A percentile compares a stretch with the other conserved stretches of the same genome.
phyloP scores from a whole-genome alignment of 2,113 vertebrate species.

The Loxodonta africana region DNA sequence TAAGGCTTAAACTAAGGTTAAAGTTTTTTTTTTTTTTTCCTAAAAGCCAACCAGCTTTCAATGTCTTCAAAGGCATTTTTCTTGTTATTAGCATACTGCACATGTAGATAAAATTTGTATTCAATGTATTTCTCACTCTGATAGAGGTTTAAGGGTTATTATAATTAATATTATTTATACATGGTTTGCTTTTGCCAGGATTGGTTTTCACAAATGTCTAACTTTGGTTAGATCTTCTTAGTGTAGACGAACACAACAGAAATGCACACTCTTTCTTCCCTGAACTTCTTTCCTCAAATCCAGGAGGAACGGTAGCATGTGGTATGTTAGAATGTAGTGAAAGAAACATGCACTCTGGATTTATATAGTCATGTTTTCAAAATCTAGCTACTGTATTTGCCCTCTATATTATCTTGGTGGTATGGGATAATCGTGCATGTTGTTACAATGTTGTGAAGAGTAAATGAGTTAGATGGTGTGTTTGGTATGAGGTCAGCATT shows the following conservation, averaged over 20 bases:
- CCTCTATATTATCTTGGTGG: neutral
- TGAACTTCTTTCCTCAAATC: neutral
- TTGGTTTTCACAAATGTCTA: neutral
- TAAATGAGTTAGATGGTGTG: neutral
- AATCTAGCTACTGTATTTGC: neutral
- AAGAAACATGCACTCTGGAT: neutral
- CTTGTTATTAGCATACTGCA: neutral
- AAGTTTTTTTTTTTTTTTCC: neutral
- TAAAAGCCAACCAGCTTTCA: neutral
- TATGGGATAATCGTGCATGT: neutral
- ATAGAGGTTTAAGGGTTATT: neutral
- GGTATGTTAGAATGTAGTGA: neutral
- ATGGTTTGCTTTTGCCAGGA: neutral
- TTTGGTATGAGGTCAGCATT: neutral
- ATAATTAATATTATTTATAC: neutral
- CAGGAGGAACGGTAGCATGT: neutral
- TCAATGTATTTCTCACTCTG: neutral
- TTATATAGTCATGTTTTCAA: neutral
- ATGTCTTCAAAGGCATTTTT: neutral
- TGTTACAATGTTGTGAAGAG: neutral
- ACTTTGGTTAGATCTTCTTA: neutral
- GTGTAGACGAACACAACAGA: neutral
- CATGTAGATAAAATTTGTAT: neutral
- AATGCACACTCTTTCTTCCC: neutral
- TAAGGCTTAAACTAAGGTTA: constrained; percentile 1